Base-by-base conservation (phyloP, 2,797 vertebrate genomes). In the Labeo calbasu region DNA sequence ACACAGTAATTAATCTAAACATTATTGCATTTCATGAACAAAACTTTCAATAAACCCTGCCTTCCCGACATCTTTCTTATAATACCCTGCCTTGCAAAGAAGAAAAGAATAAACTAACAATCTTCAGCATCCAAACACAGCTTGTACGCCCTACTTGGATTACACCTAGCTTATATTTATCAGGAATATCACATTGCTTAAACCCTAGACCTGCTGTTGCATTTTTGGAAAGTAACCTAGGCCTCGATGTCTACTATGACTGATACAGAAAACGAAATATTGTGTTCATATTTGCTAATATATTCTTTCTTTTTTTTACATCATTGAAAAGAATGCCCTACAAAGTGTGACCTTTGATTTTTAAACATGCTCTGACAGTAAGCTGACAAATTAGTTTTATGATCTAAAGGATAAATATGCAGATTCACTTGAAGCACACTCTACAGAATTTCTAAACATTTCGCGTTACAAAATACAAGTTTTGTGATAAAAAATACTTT, bases 1-100 rank as follows among this genome's bases (percentile, higher is more conserved):
- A 86, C 53, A 83, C 40, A 87, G 84, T 91, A 90, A 90, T 92
- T 86, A 86, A 88, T 86, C 82, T 89, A 73, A 84, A 89, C 87
- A 86, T 94, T 94, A 94, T 94, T 95, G 93, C 93, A 91, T 93
- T 91, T 89, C 57, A 88, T 90, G 69, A 87, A 89, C 89, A 48
- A 76, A 87, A 90, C 75, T 5, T 75, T 83, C 79, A 89, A 87
- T 87, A 87, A 92, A 93, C 92, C 92, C 92, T 93, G 93, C 92
- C 91, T 91, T 90, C 91, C 89, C 80, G 85, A 89, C 71, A 78
- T 87, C 85, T 86, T 85, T 88, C 80, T 82, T 88, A 73, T 87
- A 85, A 87, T 85, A 87, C 73, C 85, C 57, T 89, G 86, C 86
- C 82, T 88, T 91, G 91, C 88, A 89, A 90, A 90, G 84, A 87